These are phyloP conservation scores for Trichomalopsis sarcophagae DNA, from an alignment of 1,140 invertebrate genomes.

Conservation along the genomic window DNA sequence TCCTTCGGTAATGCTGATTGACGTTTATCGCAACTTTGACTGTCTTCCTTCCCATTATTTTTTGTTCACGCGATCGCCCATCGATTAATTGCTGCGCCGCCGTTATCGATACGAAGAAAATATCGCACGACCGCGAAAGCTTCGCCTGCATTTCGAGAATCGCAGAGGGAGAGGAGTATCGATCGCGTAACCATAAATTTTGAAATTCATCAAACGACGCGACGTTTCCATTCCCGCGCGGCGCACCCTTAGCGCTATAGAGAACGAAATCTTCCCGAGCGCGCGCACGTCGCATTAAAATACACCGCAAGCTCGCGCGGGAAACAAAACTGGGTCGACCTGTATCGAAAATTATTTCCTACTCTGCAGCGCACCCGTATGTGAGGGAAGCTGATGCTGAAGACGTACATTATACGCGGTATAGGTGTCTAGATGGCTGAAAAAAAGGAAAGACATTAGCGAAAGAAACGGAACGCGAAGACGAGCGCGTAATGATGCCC, in stretches of 20 bases:
- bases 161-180: neutral
- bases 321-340: neutral
- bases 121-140: too few relatives aligned
- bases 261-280: neutral
- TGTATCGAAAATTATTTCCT: neutral
- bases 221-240: neutral
- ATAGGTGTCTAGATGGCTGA: too few relatives aligned
- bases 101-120: too few relatives aligned
- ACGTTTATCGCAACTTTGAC: neutral
- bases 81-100: too few relatives aligned
- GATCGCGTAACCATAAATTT: neutral
- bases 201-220: neutral
- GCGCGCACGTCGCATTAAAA: neutral
- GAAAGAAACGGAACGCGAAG: neutral
- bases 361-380: neutral
- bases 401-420: too few relatives aligned
- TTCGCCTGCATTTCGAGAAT: too few relatives aligned
- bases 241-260: neutral
- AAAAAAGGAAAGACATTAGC: neutral
- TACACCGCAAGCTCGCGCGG: neutral
- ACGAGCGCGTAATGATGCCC: constrained; percentile 32
- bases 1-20: constrained; percentile 18
- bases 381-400: too few relatives aligned
- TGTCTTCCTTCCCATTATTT: too few relatives aligned
- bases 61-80: too few relatives aligned